A percentile compares a stretch with the other conserved stretches of the same genome.
phyloP scores from a whole-genome alignment of 2,797 vertebrate genomes.

The Oryzias sinensis region DNA sequence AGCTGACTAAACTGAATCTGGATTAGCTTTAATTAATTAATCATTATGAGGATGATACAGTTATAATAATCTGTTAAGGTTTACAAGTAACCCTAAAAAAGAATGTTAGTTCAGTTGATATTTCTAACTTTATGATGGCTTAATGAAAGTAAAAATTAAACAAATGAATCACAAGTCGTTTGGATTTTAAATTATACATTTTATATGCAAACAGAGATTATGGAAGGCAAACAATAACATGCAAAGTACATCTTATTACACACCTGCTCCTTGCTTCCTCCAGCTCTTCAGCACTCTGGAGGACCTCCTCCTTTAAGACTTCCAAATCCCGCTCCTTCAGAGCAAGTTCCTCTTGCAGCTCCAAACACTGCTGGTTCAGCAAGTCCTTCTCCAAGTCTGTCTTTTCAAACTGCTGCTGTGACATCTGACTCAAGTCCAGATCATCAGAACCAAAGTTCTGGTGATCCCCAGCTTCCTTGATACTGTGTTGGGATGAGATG shows the following conservation, averaged over 20 bases:
- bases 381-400: conserved; percentile 61
- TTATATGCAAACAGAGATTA: background rate
- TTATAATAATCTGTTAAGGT: too few species aligned
- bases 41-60: too few species aligned
- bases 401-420: conserved; percentile 38
- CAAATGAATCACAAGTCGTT: too few species aligned
- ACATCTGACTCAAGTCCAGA: conserved; percentile 49
- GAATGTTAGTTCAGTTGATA: too few species aligned
- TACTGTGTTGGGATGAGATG: conserved; percentile 6
- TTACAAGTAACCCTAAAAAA: too few species aligned
- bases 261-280: conserved; percentile 75
- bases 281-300: conserved; percentile 66
- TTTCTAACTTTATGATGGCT: too few species aligned
- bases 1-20: too few species aligned
- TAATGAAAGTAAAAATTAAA: too few species aligned
- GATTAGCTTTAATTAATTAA: too few species aligned
- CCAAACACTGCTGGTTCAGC: conserved; percentile 71
- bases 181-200: too few species aligned
- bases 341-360: conserved; percentile 75
- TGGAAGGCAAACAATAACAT: too few species aligned
- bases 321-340: conserved; percentile 72
- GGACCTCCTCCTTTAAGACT: conserved; percentile 72
- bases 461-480: conserved; percentile 1
- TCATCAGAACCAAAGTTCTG: conserved; percentile 27
- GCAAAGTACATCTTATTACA: background rate